Evolutionary conservation across 2,113 vertebrate species (phyloP), one percentile per base, ranked within the genome.

Genomic region (Lepisosteus osseus): DNA sequence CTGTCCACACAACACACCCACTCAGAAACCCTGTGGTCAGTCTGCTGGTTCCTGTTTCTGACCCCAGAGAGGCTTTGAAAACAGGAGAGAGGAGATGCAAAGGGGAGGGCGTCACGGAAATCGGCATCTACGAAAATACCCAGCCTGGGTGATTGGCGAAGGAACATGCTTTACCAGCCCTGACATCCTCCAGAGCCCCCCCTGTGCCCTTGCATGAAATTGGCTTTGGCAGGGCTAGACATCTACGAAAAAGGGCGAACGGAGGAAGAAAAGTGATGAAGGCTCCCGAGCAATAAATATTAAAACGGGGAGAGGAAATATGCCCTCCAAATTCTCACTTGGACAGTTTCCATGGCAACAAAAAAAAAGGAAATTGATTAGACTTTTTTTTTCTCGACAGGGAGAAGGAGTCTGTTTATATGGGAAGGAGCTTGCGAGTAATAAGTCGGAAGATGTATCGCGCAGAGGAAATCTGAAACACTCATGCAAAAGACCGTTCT

Each of bases 301-400:
- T 51, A 51, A 51, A 51, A 51, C 9, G 47, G 47, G 47, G 5
- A 51, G 47, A 51, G 47, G 47, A 9, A 51, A 51, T 5, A 51
- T 51, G 47, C 47, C 47, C 45, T 74, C 74, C 72, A 75, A 76
- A 80, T 71, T 72, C 77, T 72, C 76, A 70, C 62, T 70, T 65
- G 54, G 76, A 74, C 70, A 72, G 89, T 91, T 88, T 82, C 90
- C 83, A 89, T 90, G 81, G 89, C 86, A 90, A 91, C 90, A 77
- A 66, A 69, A 15, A 17, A 80, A 15, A 17, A 80, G 75, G 84
- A 83, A 87, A 84, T 80, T 81, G 86, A 88, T 89, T 86, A 85
- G 85, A 79, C 76, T 76, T 83, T 78, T 82, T 75, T 83, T 81
- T 86, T 72, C 74, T 68, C 69, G 72, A 61, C 42, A 68, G 61